Evolutionary conservation across 2,888 invertebrate species (phyloP).

Genomic region (Yponomeuta plumbellus): DNA sequence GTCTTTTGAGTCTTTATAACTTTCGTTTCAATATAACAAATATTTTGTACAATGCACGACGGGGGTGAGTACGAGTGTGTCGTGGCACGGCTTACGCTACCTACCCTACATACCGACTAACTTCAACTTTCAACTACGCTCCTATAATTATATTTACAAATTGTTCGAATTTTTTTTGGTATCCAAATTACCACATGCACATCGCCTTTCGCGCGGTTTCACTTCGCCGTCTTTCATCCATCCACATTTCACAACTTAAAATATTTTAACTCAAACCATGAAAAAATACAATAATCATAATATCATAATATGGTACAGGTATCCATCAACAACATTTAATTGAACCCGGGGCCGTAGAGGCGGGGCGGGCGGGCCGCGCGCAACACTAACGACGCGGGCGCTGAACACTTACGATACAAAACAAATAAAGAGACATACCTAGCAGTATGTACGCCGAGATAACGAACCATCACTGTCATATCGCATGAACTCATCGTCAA

Average conservation of each 20-base stretch:
- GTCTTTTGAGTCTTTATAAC: slow-evolving; percentile 71
- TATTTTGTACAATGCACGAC: slow-evolving; percentile 75
- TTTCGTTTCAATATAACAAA: slow-evolving; percentile 72
- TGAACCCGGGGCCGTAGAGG: slow-evolving; percentile 50
- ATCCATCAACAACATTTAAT: slow-evolving; percentile 67
- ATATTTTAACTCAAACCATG: slow-evolving; percentile 70
- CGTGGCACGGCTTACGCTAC: slow-evolving; percentile 71
- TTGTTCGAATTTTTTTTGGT: slow-evolving; percentile 75
- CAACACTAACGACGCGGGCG: slow-evolving; percentile 53
- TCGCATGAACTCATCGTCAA: slow-evolving; percentile 48
- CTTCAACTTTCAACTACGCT: slow-evolving; percentile 56
- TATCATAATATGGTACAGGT: slow-evolving; percentile 71
- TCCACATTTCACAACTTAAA: slow-evolving; percentile 63
- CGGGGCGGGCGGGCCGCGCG: slow-evolving; percentile 51
- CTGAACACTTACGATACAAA: slow-evolving; percentile 42
- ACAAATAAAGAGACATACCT: slow-evolving; percentile 72
- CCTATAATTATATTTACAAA: slow-evolving; percentile 73
- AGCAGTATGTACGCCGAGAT: slow-evolving; percentile 63
- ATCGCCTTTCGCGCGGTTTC: slow-evolving; percentile 55
- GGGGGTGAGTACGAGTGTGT: slow-evolving; percentile 56
- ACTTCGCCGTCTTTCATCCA: slow-evolving; percentile 48
- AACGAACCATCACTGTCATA: slow-evolving; percentile 68
- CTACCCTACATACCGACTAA: slow-evolving; percentile 63
- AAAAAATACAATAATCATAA: slow-evolving; percentile 73
- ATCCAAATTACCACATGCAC: slow-evolving; percentile 70